phyloP scores from a whole-genome alignment of 2,888 invertebrate species.

The Atrina japonica region DNA sequence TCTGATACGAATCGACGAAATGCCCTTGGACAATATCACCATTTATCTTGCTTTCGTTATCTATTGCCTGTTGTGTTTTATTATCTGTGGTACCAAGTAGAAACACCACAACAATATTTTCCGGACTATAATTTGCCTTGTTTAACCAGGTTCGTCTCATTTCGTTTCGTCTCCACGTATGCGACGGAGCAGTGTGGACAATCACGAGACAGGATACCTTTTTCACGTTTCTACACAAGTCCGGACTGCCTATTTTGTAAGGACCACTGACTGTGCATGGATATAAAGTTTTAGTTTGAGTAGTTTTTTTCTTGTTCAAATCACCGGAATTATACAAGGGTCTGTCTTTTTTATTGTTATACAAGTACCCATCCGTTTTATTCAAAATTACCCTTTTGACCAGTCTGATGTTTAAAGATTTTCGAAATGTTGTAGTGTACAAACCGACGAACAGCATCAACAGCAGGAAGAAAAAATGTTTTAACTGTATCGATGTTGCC shows the following conservation, averaged over 20 bases:
- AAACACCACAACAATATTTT: conserved; percentile 46
- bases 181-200: conserved; percentile 30
- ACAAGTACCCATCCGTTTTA: too few relatives aligned
- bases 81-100: conserved; percentile 38
- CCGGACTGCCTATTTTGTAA: conserved; percentile 28
- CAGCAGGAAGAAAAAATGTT: too few relatives aligned
- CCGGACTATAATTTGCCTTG: conserved; percentile 34
- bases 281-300: conserved; percentile 30
- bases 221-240: conserved; percentile 22
- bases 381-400: too few relatives aligned
- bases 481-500: too few relatives aligned
- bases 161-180: conserved; percentile 23
- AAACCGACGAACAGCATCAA: too few relatives aligned
- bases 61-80: conserved; percentile 26
- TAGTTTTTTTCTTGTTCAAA: not conserved
- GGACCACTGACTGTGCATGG: not conserved
- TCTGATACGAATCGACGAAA: conserved; percentile 50
- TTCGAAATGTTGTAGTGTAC: too few relatives aligned
- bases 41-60: conserved; percentile 36
- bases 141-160: conserved; percentile 41
- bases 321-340: too few relatives aligned
- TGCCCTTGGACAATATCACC: conserved; percentile 51
- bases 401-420: too few relatives aligned
- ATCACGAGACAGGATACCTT: conserved; percentile 36
- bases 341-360: too few relatives aligned